These are phyloP conservation scores for Himalopsyche anomala DNA, from an alignment of 2,888 invertebrate genomes.

Conservation along the genomic window DNA sequence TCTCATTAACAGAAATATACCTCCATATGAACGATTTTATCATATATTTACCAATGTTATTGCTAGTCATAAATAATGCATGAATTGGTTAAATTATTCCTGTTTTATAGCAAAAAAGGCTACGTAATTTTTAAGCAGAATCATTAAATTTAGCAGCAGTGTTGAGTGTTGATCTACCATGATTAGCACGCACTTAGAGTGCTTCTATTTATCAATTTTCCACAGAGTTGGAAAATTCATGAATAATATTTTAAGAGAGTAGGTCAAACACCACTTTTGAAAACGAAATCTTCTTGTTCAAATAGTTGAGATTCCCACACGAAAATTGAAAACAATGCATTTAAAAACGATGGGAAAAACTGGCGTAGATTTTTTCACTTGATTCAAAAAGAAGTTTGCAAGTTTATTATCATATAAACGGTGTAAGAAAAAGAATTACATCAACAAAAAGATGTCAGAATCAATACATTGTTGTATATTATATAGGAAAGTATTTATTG, in stretches of 20 bases:
- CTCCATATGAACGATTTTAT: too few species aligned
- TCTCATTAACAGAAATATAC: too few species aligned
- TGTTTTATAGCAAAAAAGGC: background rate
- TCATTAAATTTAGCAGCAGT: background rate
- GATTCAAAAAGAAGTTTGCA: background rate
- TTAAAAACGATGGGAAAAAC: conserved; percentile 9
- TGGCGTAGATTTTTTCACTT: background rate
- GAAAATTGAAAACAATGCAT: conserved; percentile 18
- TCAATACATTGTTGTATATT: too few species aligned
- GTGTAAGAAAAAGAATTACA: background rate
- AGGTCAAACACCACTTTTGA: conserved; percentile 6
- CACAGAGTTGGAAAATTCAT: conserved; percentile 1
- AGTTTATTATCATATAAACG: background rate
- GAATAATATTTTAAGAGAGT: background rate
- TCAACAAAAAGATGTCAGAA: too few species aligned
- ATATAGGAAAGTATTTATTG: too few species aligned
- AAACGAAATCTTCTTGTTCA: conserved; percentile 6
- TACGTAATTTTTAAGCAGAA: background rate
- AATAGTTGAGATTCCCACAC: background rate
- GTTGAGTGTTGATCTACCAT: background rate
- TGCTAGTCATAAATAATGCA: background rate
- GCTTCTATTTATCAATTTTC: background rate
- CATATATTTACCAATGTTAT: too few species aligned
- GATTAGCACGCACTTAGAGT: background rate
- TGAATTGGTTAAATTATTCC: background rate